These are phyloP conservation scores for Lepilemur septentrionalis DNA, from an alignment of 2,797 vertebrate species.

Conservation along the genomic window DNA sequence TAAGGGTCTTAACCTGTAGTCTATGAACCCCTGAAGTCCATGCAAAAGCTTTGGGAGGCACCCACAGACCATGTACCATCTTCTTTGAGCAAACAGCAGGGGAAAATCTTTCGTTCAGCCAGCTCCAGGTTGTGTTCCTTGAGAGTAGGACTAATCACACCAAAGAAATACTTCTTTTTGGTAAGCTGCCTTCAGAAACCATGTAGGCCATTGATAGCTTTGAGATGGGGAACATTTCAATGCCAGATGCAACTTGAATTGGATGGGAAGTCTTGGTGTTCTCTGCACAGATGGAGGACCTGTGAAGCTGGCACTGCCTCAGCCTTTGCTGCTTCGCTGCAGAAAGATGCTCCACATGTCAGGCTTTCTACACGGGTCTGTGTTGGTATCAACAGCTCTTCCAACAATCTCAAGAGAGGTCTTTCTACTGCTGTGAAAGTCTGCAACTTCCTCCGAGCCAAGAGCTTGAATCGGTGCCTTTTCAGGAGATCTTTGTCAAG, in stretches of 20 bases:
- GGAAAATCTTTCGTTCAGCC: not conserved
- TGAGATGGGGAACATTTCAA: constrained; percentile 40
- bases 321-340: constrained; percentile 43
- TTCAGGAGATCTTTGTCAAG: constrained; percentile 52
- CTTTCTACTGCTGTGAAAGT: constrained; percentile 35
- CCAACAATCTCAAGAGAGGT: constrained; percentile 38
- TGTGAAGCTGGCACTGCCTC: constrained; percentile 43
- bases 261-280: constrained; percentile 54
- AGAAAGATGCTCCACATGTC: constrained; percentile 58
- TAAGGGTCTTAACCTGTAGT: not conserved
- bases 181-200: constrained; percentile 43
- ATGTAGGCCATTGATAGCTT: constrained; percentile 52
- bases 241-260: constrained; percentile 66
- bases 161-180: not conserved
- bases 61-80: too few relatives aligned
- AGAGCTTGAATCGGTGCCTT: not conserved
- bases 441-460: constrained; percentile 46
- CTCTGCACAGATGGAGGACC: constrained; percentile 72
- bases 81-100: not conserved
- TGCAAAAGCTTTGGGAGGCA: not conserved
- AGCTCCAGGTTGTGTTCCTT: not conserved
- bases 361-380: not conserved
- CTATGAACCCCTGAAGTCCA: not conserved
- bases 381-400: constrained; percentile 60
- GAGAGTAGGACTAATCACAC: not conserved